Percentiles rank a stretch among this genome's conserved stretches.
phyloP scores from a whole-genome alignment of 2,888 invertebrate genomes.

The Sinohyriopsis cumingii region DNA sequence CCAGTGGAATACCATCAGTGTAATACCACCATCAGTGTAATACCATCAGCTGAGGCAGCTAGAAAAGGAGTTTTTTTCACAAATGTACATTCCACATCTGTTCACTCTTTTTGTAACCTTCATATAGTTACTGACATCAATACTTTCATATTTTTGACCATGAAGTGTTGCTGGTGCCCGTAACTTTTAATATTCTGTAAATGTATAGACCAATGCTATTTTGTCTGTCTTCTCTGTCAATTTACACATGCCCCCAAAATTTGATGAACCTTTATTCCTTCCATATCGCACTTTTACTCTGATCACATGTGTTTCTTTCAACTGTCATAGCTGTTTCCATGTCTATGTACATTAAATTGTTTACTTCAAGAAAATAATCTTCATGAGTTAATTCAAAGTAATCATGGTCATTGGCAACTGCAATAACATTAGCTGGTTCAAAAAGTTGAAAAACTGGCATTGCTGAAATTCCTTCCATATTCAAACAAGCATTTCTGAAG shows the following conservation, averaged over 20 bases:
- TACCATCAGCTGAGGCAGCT: no score
- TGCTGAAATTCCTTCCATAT: conserved; percentile 21
- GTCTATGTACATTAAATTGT: conserved; percentile 9
- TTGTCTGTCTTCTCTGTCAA: conserved; percentile 7
- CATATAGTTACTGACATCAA: no score
- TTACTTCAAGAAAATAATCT: conserved; percentile 18
- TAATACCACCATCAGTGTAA: no score
- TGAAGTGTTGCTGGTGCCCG: no score
- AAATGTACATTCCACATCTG: no score
- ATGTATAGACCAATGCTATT: background rate
- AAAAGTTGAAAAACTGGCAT: conserved; percentile 32
- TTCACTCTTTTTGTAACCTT: no score
- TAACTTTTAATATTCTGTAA: no score
- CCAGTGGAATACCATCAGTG: no score
- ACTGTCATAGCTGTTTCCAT: background rate
- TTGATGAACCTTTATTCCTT: conserved; percentile 23
- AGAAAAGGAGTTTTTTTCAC: no score
- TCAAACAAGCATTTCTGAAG: conserved; percentile 32
- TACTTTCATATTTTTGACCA: no score
- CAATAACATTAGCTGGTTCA: conserved; percentile 28
- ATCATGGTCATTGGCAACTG: conserved; percentile 31
- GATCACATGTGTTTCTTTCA: conserved; percentile 9
- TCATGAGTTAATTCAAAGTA: conserved; percentile 19
- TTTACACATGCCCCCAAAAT: conserved; percentile 16
- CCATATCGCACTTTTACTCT: conserved; percentile 4